These are phyloP conservation scores for Pseudotriccus pelzelni DNA, from an alignment of 2,797 vertebrate genomes.

Conservation along the genomic window DNA sequence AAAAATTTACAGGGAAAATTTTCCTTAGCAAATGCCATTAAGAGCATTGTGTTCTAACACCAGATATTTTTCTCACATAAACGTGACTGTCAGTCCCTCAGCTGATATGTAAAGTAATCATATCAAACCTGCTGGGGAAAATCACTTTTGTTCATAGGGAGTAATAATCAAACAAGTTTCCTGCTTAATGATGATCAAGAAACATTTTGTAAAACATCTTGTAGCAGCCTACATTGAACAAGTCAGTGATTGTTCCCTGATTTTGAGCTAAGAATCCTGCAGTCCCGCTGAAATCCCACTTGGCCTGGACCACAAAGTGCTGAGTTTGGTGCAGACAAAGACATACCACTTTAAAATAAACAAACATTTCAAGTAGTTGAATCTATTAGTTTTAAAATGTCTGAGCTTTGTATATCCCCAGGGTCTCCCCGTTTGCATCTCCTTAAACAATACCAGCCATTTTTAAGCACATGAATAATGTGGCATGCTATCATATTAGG, in stretches of 20 bases:
- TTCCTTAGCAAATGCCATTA: background rate
- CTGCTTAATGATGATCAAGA: background rate
- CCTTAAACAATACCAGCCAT: constrained; percentile 25
- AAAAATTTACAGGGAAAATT: background rate
- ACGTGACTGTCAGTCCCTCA: background rate
- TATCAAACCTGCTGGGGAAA: background rate
- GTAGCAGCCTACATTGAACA: background rate
- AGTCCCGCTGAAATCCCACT: background rate
- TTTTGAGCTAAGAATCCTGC: background rate
- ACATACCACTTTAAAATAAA: background rate
- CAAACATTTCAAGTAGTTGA: background rate
- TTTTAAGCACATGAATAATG: constrained; percentile 31
- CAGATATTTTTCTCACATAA: background rate
- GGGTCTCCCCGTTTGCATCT: constrained; percentile 11
- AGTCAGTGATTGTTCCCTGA: background rate
- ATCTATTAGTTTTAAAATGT: background rate
- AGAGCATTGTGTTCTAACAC: background rate
- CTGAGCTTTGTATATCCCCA: constrained; percentile 23
- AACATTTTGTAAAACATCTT: constrained; percentile 4
- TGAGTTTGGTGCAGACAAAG: background rate
- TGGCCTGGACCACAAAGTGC: background rate
- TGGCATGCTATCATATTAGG: constrained; percentile 6
- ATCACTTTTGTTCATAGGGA: background rate
- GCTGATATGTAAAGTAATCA: background rate
- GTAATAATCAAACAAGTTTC: background rate